Evolutionary conservation across 2,797 vertebrate species (phyloP), one percentile per base, ranked within the genome.

Genomic region (Eospalax fontanierii): DNA sequence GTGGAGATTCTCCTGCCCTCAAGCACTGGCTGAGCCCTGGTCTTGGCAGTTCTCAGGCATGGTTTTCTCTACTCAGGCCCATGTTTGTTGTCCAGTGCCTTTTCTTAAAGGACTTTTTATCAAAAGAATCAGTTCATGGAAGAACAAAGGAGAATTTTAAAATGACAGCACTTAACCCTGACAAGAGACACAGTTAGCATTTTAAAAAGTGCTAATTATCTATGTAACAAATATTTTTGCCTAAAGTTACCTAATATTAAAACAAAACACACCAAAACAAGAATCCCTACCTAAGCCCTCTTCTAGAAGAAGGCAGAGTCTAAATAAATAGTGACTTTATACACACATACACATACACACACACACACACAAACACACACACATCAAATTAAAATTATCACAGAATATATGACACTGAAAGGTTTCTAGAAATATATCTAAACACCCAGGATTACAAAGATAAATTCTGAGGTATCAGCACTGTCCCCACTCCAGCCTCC

Each of bases 61-160:
- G 35, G 2, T 4, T 2, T 28, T 0, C 83, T 26, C 7, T 3
- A 18, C n/a, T 76, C 26, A 2, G 38, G 4, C 80, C 70, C 16
- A 1, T 2, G n/a, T 6, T 15, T 12, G 26, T 43, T 38, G 19
- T 14, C 7, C 1, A 9, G 0, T 7, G 16, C 57, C 43, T 70
- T 73, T 57, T 21, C 28, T 43, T 54, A 54, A 15, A 0, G 40
- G 75, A 57, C 50, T 35, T 66, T 61, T 46, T 5, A 71, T 14
- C 1, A 28, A 26, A 76, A 65, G 46, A 68, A 35, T 15, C 75
- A 15, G 40, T 10, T 90, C 26, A 15, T 1, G 19, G 24, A 65
- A 68, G 61, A 70, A 6, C 50, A 59, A 24, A 15, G 57, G 15
- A n/a, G 70, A 76, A 38, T 10, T 40, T 54, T 43, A 1, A 75